Percentiles rank a stretch among this genome's conserved stretches.
phyloP scores from a whole-genome alignment of 1,140 invertebrate genomes.

The Heliconius congener region DNA sequence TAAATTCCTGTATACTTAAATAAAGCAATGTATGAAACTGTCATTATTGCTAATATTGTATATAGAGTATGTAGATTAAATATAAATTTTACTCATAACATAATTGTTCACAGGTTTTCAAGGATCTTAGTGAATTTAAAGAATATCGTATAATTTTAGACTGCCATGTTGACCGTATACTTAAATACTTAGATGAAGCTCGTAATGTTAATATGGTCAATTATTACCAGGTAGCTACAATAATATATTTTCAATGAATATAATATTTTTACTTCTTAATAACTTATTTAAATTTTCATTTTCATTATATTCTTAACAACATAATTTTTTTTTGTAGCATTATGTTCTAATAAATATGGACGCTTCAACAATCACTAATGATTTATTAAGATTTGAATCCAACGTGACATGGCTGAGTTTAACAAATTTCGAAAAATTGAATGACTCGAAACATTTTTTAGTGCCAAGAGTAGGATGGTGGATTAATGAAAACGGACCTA shows the following conservation, averaged over 20 bases:
- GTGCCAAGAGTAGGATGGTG: constrained; percentile 62
- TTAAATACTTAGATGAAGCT: constrained; percentile 87
- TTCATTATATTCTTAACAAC: too few relatives aligned
- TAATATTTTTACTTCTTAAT: neutral
- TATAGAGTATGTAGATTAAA: neutral
- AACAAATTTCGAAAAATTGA: constrained; percentile 58
- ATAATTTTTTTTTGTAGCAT: constrained; percentile 48
- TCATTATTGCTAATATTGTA: neutral
- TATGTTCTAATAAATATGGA: constrained; percentile 68
- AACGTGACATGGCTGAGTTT: constrained; percentile 72
- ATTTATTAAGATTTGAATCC: constrained; percentile 50
- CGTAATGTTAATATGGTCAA: constrained; percentile 89
- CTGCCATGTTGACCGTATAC: constrained; percentile 85
- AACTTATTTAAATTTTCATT: neutral
- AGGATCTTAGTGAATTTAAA: constrained; percentile 57
- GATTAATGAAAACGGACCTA: constrained; percentile 38
- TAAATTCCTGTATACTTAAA: neutral
- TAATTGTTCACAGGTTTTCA: constrained; percentile 58
- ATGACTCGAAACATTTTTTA: constrained; percentile 56
- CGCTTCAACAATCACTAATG: constrained; percentile 53
- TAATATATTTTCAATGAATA: neutral
- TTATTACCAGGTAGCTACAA: constrained; percentile 83
- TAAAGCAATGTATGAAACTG: constrained; percentile 1
- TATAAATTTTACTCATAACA: neutral
- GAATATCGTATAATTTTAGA: constrained; percentile 92